Evolutionary conservation across 2,888 invertebrate genomes (phyloP), one percentile per base, ranked within the genome.

Genomic region (Theodoxus fluviatilis): DNA sequence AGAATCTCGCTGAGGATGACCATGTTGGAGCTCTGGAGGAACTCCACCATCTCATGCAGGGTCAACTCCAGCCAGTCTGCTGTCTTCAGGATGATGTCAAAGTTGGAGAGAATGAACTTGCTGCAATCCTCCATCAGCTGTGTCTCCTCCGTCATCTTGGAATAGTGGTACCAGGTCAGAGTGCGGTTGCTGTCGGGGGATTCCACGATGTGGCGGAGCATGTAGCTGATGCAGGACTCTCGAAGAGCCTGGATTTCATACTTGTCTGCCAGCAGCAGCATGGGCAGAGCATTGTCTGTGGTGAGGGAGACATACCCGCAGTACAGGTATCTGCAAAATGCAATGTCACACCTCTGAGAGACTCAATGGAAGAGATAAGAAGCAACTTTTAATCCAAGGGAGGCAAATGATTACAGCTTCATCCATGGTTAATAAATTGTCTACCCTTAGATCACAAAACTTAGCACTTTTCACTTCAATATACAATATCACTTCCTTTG

Each of bases 91-190:
- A 83, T 77, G 18, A 81, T 79, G 64, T 79, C 80, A 73, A 83
- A 82, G 70, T 83, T 82, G 37, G 82, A 82, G 47, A 80, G 73
- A 52, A 83, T 82, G 66, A 82, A 83, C 31, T 75, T 77, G 12
- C 76, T 71, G 66, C 82, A 82, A 35, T 75, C 76, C 25, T 81
- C 79, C 15, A 78, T 72, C n/a, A 83, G 75, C n/a, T 78, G 73
- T 25, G 70, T 71, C 63, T 80, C 79, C 25, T 76, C 77, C 0
- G 81, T 82, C 78, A 81, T 79, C 71, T 81, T 82, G 18, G 81
- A 72, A 69, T 83, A 83, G 70, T 83, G 81, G 73, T 80, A 83
- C 83, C 83, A 83, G 7, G 82, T 81, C 6, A 83, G 73, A 43
- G 82, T 80, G 9, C 81, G 74, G 63, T 82, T 82, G 9, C 81